phyloP scores from a whole-genome alignment of 2,888 invertebrate genomes.

The Cyclophora punctaria region DNA sequence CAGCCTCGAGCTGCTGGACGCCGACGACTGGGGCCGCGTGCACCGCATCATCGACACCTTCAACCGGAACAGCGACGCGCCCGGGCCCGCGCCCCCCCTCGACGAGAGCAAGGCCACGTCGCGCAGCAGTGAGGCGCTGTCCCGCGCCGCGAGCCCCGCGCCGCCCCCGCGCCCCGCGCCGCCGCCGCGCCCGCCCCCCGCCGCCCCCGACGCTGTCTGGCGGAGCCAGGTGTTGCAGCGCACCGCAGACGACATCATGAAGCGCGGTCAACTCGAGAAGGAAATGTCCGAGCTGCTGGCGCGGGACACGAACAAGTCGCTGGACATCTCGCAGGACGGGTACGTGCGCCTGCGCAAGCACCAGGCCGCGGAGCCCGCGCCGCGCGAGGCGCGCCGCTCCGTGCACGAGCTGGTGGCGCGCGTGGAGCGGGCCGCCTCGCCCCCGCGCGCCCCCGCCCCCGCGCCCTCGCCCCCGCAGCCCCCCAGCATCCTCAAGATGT shows the following conservation, averaged over 20 bases:
- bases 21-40: slow-evolving; percentile 61
- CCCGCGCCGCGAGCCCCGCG: slow-evolving; percentile 52
- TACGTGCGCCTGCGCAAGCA: slow-evolving; percentile 65
- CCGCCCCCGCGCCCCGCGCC: slow-evolving; percentile 51
- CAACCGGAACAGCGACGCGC: slow-evolving; percentile 52
- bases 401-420: slow-evolving; percentile 79
- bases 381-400: slow-evolving; percentile 65
- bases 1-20: slow-evolving; percentile 78
- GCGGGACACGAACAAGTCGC: slow-evolving; percentile 42
- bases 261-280: slow-evolving; percentile 53
- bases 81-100: slow-evolving; percentile 54
- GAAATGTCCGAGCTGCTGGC: slow-evolving; percentile 52
- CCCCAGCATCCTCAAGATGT: slow-evolving; percentile 55
- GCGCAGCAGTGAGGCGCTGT: slow-evolving; percentile 69
- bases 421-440: slow-evolving; percentile 56
- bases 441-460: not conserved
- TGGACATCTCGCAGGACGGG: slow-evolving; percentile 70
- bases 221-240: slow-evolving; percentile 66
- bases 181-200: slow-evolving; percentile 41
- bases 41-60: slow-evolving; percentile 52
- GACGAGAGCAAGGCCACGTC: slow-evolving; percentile 60
- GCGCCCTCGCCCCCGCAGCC: slow-evolving; percentile 31
- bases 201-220: slow-evolving; percentile 51
- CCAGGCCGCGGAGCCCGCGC: slow-evolving; percentile 36
- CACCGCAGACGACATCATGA: slow-evolving; percentile 64